Conservation (phyloP, 2,113 vertebrate genomes). For the Bettongia penicillata region DNA sequence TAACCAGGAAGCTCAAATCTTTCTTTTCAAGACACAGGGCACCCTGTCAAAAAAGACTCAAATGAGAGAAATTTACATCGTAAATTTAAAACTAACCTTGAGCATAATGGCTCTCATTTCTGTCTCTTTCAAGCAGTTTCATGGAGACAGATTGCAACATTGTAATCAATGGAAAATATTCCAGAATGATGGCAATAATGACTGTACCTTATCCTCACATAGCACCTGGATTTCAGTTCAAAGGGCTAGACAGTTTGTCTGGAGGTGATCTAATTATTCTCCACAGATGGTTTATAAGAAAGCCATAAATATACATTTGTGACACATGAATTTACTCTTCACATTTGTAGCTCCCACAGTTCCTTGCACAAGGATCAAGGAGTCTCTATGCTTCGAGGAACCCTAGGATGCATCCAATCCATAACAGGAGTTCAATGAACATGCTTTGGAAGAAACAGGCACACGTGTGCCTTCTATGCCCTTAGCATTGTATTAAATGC, state of each 20-base stretch:
- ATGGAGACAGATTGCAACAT: accelerated
- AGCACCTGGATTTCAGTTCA: not conserved
- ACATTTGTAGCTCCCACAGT: not conserved
- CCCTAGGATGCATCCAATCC: not conserved
- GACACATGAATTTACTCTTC: not conserved
- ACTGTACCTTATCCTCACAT: not conserved
- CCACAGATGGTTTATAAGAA: not conserved
- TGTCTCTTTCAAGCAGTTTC: accelerated
- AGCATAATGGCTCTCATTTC: not conserved
- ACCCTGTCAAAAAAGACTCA: not conserved
- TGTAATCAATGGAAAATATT: not conserved
- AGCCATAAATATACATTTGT: not conserved
- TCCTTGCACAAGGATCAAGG: not conserved
- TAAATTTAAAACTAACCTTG: not conserved
- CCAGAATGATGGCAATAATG: not conserved
- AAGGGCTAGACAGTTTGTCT: not conserved
- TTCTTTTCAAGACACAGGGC: not conserved
- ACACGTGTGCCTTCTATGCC: not conserved
- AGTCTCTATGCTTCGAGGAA: not conserved
- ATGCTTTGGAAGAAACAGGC: not conserved
- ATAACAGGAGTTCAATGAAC: not conserved
- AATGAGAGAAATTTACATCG: not conserved
- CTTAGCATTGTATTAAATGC: not conserved
- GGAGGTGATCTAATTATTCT: not conserved
- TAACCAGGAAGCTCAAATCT: not conserved